phyloP scores from a whole-genome alignment of 2,113 vertebrate genomes.

The Bettongia penicillata region DNA sequence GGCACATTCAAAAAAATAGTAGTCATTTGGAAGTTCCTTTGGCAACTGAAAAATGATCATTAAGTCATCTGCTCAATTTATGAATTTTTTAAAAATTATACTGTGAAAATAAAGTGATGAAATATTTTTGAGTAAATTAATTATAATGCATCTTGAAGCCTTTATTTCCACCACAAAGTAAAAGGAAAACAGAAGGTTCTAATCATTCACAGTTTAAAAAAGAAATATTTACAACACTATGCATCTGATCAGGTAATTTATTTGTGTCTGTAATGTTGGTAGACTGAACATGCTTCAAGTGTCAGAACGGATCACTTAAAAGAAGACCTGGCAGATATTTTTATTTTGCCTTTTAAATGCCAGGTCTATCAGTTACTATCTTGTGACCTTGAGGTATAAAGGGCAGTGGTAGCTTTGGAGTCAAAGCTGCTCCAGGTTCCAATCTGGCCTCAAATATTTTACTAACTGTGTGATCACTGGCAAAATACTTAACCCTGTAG shows the following conservation, averaged over 20 bases:
- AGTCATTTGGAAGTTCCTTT: constrained; percentile 49
- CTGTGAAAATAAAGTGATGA: constrained; percentile 47
- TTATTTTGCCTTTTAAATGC: constrained; percentile 11
- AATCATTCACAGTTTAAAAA: constrained; percentile 54
- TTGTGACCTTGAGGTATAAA: not conserved
- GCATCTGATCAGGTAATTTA: constrained; percentile 37
- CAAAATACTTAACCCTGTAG: not conserved
- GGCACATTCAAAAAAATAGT: constrained; percentile 51
- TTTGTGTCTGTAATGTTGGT: constrained; percentile 41
- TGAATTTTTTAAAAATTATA: constrained; percentile 40
- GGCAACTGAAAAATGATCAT: constrained; percentile 43
- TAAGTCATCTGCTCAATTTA: constrained; percentile 28
- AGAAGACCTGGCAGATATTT: not conserved
- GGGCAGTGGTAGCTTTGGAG: not conserved
- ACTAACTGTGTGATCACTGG: not conserved
- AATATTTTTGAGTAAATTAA: constrained; percentile 6
- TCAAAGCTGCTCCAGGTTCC: not conserved
- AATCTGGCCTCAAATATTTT: not conserved
- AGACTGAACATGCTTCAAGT: constrained; percentile 32
- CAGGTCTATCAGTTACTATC: not conserved
- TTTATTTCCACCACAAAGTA: not conserved
- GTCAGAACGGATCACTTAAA: constrained; percentile 43
- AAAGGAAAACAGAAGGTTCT: constrained; percentile 17
- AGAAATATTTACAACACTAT: constrained; percentile 33
- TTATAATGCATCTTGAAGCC: not conserved